Evolutionary conservation across 2,888 invertebrate species (phyloP).

Genomic region (Drosophila lutescens): DNA sequence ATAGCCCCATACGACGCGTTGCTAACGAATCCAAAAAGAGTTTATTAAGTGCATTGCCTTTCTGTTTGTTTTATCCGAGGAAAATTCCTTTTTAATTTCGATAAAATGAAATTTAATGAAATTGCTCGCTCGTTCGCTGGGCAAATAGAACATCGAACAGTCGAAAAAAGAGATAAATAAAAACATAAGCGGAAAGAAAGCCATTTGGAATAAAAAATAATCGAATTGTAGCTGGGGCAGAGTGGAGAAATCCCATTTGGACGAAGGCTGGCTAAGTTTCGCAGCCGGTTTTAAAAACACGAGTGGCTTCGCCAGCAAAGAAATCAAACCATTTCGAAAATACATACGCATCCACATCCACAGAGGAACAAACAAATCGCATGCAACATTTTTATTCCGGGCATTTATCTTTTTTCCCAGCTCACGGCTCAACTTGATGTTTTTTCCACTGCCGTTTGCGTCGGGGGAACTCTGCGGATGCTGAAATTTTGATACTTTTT

Average conservation of each 20-base stretch:
- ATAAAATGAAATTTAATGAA: slow-evolving; percentile 48
- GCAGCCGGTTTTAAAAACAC: slow-evolving; percentile 34
- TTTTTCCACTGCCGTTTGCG: slow-evolving; percentile 4
- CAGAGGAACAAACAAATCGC: slow-evolving; percentile 32
- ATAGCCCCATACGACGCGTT: neutral
- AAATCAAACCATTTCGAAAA: slow-evolving; percentile 31
- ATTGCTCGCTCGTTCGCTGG: slow-evolving; percentile 11
- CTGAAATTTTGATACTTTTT: slow-evolving; percentile 8
- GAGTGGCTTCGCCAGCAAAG: slow-evolving; percentile 24
- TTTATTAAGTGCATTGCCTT: slow-evolving; percentile 35
- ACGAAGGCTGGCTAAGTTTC: slow-evolving; percentile 15
- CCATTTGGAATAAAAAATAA: slow-evolving; percentile 28
- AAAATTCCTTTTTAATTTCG: slow-evolving; percentile 33
- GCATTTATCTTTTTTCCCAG: slow-evolving; percentile 13
- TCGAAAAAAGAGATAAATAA: slow-evolving; percentile 21
- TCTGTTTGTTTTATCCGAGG: slow-evolving; percentile 18
- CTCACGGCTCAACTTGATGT: slow-evolving; percentile 24
- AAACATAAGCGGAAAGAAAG: slow-evolving; percentile 12
- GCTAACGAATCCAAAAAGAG: slow-evolving; percentile 15
- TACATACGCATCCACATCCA: slow-evolving; percentile 5
- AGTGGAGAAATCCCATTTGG: slow-evolving; percentile 32
- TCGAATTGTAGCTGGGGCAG: slow-evolving; percentile 8
- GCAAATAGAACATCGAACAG: slow-evolving; percentile 16
- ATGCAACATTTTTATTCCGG: slow-evolving; percentile 24
- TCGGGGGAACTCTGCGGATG: slow-evolving; percentile 27